A percentile compares a stretch with the other conserved stretches of the same genome.
These are phyloP conservation scores for Toxotes jaculatrix DNA, from an alignment of 2,113 vertebrate genomes.

Conservation along the genomic window DNA sequence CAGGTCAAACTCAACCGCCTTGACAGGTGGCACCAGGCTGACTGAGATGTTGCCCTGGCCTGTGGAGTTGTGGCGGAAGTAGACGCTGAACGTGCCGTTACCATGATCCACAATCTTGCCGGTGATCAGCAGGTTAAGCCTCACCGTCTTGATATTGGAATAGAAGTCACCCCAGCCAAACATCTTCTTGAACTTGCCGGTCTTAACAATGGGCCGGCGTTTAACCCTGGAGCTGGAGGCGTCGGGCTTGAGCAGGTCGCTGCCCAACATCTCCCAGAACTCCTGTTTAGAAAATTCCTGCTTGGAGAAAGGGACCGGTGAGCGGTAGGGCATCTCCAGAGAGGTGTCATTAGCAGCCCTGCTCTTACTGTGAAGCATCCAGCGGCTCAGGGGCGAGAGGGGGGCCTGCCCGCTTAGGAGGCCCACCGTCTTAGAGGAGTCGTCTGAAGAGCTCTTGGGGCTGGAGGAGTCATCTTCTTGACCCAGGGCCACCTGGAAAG, in stretches of 20 bases:
- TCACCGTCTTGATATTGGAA: slow-evolving; percentile 99
- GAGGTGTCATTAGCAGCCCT: slow-evolving; percentile 85
- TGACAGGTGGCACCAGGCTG: slow-evolving; percentile 95
- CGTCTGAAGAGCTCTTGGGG: slow-evolving; percentile 77
- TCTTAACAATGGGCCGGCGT: slow-evolving; percentile 86
- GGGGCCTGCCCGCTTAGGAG: slow-evolving; percentile 81
- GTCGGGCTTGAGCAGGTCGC: slow-evolving; percentile 82
- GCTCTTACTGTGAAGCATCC: slow-evolving; percentile 85
- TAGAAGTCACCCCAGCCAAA: slow-evolving; percentile 99
- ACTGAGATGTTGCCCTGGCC: slow-evolving; percentile 98
- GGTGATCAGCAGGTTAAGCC: slow-evolving; percentile 95
- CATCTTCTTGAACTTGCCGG: slow-evolving; percentile 93
- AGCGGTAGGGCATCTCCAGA: slow-evolving; percentile 87
- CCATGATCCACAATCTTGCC: slow-evolving; percentile 99
- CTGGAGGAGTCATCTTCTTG: slow-evolving; percentile 80
- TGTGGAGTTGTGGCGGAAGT: slow-evolving; percentile 97
- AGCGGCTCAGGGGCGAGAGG: slow-evolving; percentile 85
- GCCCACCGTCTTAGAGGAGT: slow-evolving; percentile 81
- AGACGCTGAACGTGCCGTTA: slow-evolving; percentile 96
- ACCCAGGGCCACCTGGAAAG: slow-evolving; percentile 82
- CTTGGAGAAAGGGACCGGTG: slow-evolving; percentile 85
- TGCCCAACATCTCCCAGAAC: slow-evolving; percentile 88
- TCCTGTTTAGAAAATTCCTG: slow-evolving; percentile 89
- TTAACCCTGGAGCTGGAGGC: slow-evolving; percentile 83
- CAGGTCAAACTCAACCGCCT: slow-evolving; percentile 95